Evolutionary conservation across 2,797 vertebrate species (phyloP).

Genomic region (Microctenopoma stevenorrisi): DNA sequence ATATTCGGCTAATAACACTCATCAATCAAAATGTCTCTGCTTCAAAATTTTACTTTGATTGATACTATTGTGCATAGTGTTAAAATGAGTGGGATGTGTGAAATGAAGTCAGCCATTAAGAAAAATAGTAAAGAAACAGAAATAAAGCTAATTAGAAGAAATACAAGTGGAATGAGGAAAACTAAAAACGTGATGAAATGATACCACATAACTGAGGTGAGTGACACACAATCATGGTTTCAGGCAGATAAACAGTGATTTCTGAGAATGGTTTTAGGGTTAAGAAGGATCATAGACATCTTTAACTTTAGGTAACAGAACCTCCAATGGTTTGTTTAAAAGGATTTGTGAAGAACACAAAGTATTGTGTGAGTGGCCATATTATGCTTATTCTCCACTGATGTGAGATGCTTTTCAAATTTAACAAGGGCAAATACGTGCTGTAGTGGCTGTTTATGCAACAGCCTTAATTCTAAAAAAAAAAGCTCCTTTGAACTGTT

Average conservation of each 20-base stretch:
- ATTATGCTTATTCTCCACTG: too few relatives aligned
- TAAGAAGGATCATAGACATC: not conserved
- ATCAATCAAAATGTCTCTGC: conserved; percentile 49
- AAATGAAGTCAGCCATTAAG: not conserved
- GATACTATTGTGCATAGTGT: not conserved
- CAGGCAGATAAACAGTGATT: conserved; percentile 17
- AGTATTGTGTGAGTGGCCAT: too few relatives aligned
- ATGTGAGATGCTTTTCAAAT: too few relatives aligned
- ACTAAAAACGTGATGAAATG: conserved; percentile 26
- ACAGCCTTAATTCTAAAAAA: too few relatives aligned
- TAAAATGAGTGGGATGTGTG: not conserved
- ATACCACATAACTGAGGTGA: conserved; percentile 17
- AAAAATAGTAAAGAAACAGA: not conserved
- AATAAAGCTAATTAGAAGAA: conserved; percentile 11
- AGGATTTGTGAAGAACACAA: not conserved
- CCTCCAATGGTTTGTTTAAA: not conserved
- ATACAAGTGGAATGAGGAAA: conserved; percentile 1
- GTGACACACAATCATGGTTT: conserved; percentile 22
- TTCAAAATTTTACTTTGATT: not conserved
- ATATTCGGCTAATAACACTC: conserved; percentile 49
- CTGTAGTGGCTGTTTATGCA: too few relatives aligned
- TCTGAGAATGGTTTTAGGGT: not conserved
- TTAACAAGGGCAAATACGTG: too few relatives aligned
- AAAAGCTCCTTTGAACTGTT: too few relatives aligned
- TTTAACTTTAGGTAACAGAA: not conserved